Conservation (phyloP, 1,140 invertebrate genomes). For the Coboldia fuscipes region DNA sequence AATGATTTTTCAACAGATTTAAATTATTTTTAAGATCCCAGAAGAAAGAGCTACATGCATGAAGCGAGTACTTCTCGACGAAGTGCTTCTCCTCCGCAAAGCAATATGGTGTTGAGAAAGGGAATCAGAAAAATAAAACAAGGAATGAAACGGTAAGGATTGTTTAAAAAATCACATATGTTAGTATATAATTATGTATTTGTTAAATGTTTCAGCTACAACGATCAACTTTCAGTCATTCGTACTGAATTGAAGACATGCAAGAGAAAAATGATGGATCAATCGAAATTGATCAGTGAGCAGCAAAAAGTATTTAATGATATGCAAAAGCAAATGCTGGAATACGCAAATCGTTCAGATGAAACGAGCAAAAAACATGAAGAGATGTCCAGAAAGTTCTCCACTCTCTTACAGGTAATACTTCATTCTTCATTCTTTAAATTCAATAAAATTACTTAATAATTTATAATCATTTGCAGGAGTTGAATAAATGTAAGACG, state of each 20-base stretch:
- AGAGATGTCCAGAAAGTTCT: conserved; percentile 68
- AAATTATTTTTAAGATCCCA: not conserved
- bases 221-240: conserved; percentile 50
- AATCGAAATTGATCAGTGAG: conserved; percentile 63
- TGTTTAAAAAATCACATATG: not conserved
- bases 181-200: not conserved
- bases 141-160: conserved; percentile 55
- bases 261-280: conserved; percentile 56
- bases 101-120: conserved; percentile 64
- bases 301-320: conserved; percentile 57
- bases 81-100: conserved; percentile 38
- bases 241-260: conserved; percentile 52
- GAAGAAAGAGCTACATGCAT: not conserved
- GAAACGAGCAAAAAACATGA: conserved; percentile 80
- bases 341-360: conserved; percentile 59
- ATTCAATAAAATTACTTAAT: not conserved
- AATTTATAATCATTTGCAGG: conserved; percentile 22
- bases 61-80: not conserved
- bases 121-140: conserved; percentile 68
- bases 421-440: conserved; percentile 2
- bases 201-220: conserved; percentile 29
- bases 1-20: not conserved
- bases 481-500: conserved; percentile 75
- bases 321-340: conserved; percentile 51
- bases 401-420: conserved; percentile 57